Evolutionary conservation across 92 coral and sea anemone species (phyloP).

Genomic region (Muricea muricata): DNA sequence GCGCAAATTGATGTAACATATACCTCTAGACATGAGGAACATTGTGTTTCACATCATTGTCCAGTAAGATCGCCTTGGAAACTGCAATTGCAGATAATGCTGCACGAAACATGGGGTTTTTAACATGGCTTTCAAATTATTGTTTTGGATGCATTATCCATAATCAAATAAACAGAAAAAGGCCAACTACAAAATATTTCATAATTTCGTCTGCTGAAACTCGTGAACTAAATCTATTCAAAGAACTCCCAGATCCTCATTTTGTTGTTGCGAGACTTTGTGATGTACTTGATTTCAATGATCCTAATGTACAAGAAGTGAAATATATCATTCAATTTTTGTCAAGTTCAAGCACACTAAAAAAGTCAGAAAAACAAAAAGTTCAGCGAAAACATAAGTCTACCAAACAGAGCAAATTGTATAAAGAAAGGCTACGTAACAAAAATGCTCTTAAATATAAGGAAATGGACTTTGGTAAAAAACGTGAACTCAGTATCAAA

Average conservation of each 20-base stretch:
- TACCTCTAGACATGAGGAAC: background rate
- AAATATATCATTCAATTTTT: background rate
- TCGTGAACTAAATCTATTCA: background rate
- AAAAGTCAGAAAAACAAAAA: conserved; percentile 14
- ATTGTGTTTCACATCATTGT: background rate
- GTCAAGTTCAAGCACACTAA: background rate
- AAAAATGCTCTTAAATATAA: background rate
- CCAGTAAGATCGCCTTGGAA: background rate
- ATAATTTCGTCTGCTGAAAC: background rate
- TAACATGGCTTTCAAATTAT: background rate
- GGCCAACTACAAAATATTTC: background rate
- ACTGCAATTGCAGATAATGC: background rate
- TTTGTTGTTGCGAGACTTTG: conserved; percentile 1
- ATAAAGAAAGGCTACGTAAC: background rate
- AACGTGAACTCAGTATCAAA: background rate
- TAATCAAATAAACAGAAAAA: background rate
- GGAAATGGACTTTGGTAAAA: background rate
- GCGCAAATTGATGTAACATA: background rate
- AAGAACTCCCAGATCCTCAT: background rate
- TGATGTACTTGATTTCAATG: background rate
- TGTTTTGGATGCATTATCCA: background rate
- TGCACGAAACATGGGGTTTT: background rate
- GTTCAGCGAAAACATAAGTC: background rate
- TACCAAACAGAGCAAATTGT: background rate
- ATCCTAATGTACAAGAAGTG: background rate